These are phyloP conservation scores for Euclidia mi DNA, from an alignment of 2,888 invertebrate genomes.

Conservation along the genomic window DNA sequence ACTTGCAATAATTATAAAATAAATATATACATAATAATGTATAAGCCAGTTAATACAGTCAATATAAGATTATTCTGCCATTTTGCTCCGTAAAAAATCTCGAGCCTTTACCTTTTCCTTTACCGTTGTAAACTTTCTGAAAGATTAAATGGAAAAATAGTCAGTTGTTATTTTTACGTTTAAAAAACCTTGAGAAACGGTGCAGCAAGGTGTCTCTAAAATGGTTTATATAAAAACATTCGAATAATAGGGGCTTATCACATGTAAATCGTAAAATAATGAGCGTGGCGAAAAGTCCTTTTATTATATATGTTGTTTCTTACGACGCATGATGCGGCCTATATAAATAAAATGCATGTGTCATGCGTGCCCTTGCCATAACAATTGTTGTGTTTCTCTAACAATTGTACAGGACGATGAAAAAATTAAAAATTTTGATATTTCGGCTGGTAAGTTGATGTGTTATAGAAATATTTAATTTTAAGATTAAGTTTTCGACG, in stretches of 20 bases:
- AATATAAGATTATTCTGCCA: too few relatives aligned
- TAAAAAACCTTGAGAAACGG: not conserved
- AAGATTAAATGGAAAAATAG: too few relatives aligned
- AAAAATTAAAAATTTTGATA: not conserved
- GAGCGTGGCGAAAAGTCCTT: slow-evolving; percentile 1
- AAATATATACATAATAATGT: too few relatives aligned
- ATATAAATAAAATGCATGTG: not conserved
- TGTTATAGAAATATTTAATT: too few relatives aligned
- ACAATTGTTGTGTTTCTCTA: not conserved
- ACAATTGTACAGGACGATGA: not conserved
- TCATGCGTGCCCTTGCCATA: not conserved
- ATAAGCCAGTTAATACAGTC: too few relatives aligned
- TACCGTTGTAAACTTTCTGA: too few relatives aligned
- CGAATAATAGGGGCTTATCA: not conserved
- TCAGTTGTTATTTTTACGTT: too few relatives aligned
- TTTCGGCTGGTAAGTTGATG: slow-evolving; percentile 1
- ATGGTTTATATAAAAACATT: not conserved
- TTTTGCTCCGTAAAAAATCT: too few relatives aligned
- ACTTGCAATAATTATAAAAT: too few relatives aligned
- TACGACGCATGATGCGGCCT: not conserved
- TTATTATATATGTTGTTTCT: slow-evolving; percentile 4
- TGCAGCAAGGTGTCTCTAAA: not conserved
- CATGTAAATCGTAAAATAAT: slow-evolving; percentile 3
- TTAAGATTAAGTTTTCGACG: too few relatives aligned
- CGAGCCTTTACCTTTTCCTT: too few relatives aligned